phyloP scores from a whole-genome alignment of 2,113 vertebrate species.

The Xyrauchen texanus region DNA sequence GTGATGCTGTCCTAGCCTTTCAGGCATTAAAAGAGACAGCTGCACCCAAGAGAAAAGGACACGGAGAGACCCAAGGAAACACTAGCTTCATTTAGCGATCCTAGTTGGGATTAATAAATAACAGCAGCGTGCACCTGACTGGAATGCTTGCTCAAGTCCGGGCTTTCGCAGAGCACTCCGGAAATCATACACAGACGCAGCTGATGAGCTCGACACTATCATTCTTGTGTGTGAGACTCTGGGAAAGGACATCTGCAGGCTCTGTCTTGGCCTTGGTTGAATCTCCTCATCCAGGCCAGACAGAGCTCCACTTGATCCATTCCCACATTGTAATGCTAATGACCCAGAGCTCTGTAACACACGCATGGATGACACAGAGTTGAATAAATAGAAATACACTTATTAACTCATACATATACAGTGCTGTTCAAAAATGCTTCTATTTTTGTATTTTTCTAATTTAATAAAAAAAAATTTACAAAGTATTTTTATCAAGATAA shows the following conservation, averaged over 20 bases:
- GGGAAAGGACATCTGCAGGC: slow-evolving; percentile 73
- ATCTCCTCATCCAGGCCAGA: slow-evolving; percentile 51
- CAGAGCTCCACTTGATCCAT: slow-evolving; percentile 54
- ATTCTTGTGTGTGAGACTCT: slow-evolving; percentile 71
- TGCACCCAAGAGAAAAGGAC: slow-evolving; percentile 65
- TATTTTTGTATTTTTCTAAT: too few relatives aligned
- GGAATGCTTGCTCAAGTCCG: slow-evolving; percentile 64
- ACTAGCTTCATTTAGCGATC: slow-evolving; percentile 75
- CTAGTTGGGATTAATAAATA: slow-evolving; percentile 77
- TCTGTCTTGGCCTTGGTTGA: slow-evolving; percentile 63
- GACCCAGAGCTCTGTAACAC: slow-evolving; percentile 37
- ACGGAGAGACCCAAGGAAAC: slow-evolving; percentile 41
- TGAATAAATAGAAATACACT: too few relatives aligned
- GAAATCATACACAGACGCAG: slow-evolving; percentile 74
- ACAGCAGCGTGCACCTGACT: slow-evolving; percentile 77
- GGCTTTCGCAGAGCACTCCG: slow-evolving; percentile 50
- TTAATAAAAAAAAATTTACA: too few relatives aligned
- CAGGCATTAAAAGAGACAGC: slow-evolving; percentile 78
- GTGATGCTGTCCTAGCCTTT: slow-evolving; percentile 63
- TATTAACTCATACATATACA: too few relatives aligned
- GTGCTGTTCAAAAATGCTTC: too few relatives aligned
- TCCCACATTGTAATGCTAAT: slow-evolving; percentile 58
- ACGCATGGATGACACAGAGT: neutral
- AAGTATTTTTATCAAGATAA: too few relatives aligned
- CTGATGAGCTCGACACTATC: slow-evolving; percentile 75